phyloP scores from a whole-genome alignment of 1,140 invertebrate genomes.

The Apis dorsata region DNA sequence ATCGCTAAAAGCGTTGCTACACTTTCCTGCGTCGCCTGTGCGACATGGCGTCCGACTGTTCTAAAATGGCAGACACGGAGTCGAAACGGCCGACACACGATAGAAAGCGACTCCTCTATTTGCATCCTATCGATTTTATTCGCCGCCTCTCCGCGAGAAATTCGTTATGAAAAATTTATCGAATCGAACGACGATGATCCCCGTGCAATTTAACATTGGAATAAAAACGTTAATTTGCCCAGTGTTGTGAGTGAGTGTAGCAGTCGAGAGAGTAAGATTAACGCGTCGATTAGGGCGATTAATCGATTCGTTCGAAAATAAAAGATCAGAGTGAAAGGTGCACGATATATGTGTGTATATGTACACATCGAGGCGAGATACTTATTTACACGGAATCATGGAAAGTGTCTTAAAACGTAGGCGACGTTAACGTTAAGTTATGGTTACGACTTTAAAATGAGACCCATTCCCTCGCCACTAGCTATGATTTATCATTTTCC shows the following conservation, averaged over 20 bases:
- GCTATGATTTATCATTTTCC: slow-evolving; percentile 14
- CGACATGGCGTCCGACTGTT: slow-evolving; percentile 1
- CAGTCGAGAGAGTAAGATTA: background rate
- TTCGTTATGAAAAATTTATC: too few relatives aligned
- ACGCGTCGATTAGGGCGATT: background rate
- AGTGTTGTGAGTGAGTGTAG: background rate
- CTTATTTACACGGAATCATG: background rate
- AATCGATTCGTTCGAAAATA: background rate
- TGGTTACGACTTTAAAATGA: background rate
- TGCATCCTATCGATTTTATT: background rate
- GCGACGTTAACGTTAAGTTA: slow-evolving; percentile 9
- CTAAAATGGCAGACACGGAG: slow-evolving; percentile 9
- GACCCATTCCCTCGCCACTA: background rate
- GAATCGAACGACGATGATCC: too few relatives aligned
- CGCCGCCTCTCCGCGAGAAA: too few relatives aligned
- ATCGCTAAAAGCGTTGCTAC: background rate
- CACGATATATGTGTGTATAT: background rate
- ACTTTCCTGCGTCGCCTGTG: background rate
- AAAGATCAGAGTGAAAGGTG: background rate
- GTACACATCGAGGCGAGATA: background rate
- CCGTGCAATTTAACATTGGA: too few relatives aligned
- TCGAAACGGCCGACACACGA: slow-evolving; percentile 3
- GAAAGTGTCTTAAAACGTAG: background rate
- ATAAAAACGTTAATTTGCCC: background rate
- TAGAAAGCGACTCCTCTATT: background rate